A percentile compares a stretch with the other conserved stretches of the same genome.
phyloP scores from a whole-genome alignment of 2,888 invertebrate genomes.

The Argyresthia albistria region DNA sequence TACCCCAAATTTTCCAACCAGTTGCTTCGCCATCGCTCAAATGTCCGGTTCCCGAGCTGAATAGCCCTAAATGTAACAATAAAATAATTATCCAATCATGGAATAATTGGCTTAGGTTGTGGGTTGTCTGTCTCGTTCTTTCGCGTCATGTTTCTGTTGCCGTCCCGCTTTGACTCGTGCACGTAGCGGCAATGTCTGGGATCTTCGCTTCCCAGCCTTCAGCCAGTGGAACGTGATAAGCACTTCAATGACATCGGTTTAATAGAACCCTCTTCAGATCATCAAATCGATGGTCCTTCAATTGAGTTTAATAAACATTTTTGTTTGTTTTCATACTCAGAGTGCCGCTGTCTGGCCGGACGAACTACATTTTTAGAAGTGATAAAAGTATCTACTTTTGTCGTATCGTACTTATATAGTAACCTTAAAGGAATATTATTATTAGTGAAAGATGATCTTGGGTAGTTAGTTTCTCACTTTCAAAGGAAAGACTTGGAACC shows the following conservation, averaged over 20 bases:
- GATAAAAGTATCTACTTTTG: too few species aligned
- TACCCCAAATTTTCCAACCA: not conserved
- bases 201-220: not conserved
- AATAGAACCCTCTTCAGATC: not conserved
- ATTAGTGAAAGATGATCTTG: too few species aligned
- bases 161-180: slow-evolving; percentile 23
- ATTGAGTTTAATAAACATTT: not conserved
- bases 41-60: too few species aligned
- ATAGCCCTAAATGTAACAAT: slow-evolving; percentile 49
- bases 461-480: too few species aligned
- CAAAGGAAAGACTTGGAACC: too few species aligned
- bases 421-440: too few species aligned
- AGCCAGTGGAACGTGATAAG: not conserved
- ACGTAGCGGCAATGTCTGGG: slow-evolving; percentile 26
- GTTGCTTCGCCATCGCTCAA: not conserved
- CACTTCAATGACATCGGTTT: not conserved
- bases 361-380: not conserved
- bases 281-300: not conserved
- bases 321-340: not conserved
- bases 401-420: too few species aligned
- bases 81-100: slow-evolving; percentile 71
- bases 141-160: slow-evolving; percentile 5
- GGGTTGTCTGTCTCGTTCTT: slow-evolving; percentile 23
- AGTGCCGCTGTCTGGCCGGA: not conserved
- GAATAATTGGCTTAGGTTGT: slow-evolving; percentile 59